Percentiles rank a stretch among this genome's conserved stretches.
phyloP scores from a whole-genome alignment of 1,140 invertebrate genomes.

The Orchestia grillus region DNA sequence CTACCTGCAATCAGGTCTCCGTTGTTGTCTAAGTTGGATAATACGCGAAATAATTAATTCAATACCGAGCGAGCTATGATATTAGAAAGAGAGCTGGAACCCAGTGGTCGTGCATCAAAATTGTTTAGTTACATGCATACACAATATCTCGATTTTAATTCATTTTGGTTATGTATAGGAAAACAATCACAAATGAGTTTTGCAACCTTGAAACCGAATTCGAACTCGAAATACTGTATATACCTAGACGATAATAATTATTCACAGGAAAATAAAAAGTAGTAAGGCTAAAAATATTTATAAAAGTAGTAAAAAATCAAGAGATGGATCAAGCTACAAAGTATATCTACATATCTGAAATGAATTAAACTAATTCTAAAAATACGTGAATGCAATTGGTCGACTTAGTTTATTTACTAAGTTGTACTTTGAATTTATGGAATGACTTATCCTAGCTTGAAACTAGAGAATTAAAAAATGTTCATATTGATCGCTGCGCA shows the following conservation, averaged over 20 bases:
- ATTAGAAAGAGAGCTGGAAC: no score
- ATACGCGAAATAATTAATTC: no score
- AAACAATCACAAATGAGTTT: not conserved
- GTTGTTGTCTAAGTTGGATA: no score
- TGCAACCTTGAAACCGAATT: not conserved
- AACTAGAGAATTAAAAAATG: not conserved
- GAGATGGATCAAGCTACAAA: not conserved
- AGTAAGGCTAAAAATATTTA: not conserved
- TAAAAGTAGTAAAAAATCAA: constrained; percentile 3
- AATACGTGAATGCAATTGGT: not conserved
- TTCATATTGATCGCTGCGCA: not conserved
- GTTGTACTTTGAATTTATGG: not conserved
- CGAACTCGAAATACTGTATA: not conserved
- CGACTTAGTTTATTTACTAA: not conserved
- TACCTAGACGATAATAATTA: no score
- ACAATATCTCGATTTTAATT: no score
- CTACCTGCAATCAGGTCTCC: no score
- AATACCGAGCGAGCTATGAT: no score
- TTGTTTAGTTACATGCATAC: no score
- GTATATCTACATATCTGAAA: not conserved
- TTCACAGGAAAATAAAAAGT: not conserved
- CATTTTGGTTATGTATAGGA: no score
- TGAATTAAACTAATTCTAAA: not conserved
- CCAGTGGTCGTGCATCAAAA: no score
- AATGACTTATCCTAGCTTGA: not conserved